These are phyloP conservation scores for Anastrepha ludens DNA, from an alignment of 1,140 invertebrate genomes.

Conservation along the genomic window DNA sequence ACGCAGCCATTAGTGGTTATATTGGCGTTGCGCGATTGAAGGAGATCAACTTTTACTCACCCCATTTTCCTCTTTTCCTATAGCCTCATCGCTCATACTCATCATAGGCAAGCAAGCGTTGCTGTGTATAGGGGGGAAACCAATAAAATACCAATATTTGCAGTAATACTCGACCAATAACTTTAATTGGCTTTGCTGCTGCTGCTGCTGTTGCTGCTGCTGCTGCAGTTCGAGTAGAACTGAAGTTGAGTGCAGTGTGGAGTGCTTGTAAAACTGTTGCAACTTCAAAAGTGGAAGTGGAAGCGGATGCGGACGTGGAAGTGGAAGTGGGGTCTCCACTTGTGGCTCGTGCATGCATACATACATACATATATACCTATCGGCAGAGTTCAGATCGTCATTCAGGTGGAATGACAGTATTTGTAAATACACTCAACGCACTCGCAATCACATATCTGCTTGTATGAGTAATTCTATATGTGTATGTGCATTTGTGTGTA, in stretches of 20 bases:
- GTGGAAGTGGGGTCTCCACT: neutral
- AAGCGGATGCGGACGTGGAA: neutral
- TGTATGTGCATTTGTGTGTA: neutral
- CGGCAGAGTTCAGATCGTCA: neutral
- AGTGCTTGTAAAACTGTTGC: slow-evolving; percentile 32
- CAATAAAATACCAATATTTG: slow-evolving; percentile 50
- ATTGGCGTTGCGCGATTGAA: no score
- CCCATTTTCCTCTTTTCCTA: neutral
- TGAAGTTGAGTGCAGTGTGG: neutral
- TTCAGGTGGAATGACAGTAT: slow-evolving; percentile 61
- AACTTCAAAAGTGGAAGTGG: neutral
- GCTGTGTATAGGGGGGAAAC: slow-evolving; percentile 11
- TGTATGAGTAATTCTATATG: neutral
- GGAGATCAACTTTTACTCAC: neutral
- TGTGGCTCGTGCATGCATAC: neutral
- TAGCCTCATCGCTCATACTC: neutral
- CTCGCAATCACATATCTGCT: neutral
- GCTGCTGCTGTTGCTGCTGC: neutral
- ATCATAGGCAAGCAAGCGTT: no score
- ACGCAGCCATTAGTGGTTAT: slow-evolving; percentile 3
- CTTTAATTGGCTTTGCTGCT: neutral
- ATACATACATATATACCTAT: neutral
- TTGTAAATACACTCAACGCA: slow-evolving; percentile 63
- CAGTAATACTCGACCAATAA: slow-evolving; percentile 9
- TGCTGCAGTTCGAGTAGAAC: neutral